Percentiles rank a stretch among this genome's conserved stretches.
These are phyloP conservation scores for Apostichopus leukothele DNA, from an alignment of 53 echinoderm and acorn worm genomes.

Conservation along the genomic window DNA sequence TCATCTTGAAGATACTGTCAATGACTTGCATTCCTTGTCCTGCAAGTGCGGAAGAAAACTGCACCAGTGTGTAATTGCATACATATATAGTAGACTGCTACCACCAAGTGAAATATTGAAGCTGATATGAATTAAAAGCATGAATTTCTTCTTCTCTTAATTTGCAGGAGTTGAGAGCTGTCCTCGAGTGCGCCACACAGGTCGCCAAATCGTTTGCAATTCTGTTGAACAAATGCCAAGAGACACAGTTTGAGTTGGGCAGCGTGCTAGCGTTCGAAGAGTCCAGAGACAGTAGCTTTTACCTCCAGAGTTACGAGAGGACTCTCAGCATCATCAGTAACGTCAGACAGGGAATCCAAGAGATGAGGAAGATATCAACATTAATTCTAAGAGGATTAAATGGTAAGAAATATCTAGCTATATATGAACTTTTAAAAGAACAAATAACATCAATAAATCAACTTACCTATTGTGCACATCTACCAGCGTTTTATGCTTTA, in stretches of 20 bases:
- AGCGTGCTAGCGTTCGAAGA: conserved; percentile 66
- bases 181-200: conserved; percentile 51
- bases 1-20: no score
- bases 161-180: neutral
- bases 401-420: neutral
- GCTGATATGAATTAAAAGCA: no score
- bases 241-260: conserved; percentile 88
- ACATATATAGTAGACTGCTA: no score
- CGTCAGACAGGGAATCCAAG: conserved; percentile 39
- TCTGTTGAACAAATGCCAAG: conserved; percentile 87
- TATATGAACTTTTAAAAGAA: no score
- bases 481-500: neutral
- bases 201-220: conserved; percentile 70
- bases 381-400: neutral
- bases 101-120: no score
- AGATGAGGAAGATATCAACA: neutral
- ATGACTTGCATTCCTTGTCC: no score
- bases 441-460: no score
- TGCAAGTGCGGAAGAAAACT: no score
- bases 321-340: conserved; percentile 60
- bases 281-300: conserved; percentile 58
- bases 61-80: no score
- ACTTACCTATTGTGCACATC: no score
- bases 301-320: conserved; percentile 72
- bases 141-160: no score